These are phyloP conservation scores for Xanthostigma xanthostigma DNA, from an alignment of 2,888 invertebrate genomes.

Conservation along the genomic window DNA sequence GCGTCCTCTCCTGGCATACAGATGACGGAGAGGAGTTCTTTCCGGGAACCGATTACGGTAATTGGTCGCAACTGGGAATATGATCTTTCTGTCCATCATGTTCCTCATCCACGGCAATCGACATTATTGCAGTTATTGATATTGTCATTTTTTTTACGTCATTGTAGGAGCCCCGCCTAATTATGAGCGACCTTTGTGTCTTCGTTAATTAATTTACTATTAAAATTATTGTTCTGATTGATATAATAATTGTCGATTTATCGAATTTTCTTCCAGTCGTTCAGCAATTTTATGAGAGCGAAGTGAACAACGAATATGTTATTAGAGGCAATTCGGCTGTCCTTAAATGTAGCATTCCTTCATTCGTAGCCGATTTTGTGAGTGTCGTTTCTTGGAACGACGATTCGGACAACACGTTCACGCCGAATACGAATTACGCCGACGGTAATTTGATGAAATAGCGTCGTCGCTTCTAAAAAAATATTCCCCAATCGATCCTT, in stretches of 20 bases:
- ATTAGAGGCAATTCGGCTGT: constrained; percentile 79
- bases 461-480: no score
- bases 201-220: neutral
- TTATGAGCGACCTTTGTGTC: neutral
- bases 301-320: constrained; percentile 67
- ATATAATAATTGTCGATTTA: neutral
- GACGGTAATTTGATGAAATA: neutral
- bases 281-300: constrained; percentile 78
- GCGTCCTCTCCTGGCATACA: constrained; percentile 74
- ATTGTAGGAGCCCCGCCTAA: no score
- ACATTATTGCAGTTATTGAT: no score
- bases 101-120: no score
- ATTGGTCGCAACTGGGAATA: neutral
- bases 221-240: neutral
- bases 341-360: constrained; percentile 77
- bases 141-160: no score
- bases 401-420: constrained; percentile 39
- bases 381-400: constrained; percentile 63
- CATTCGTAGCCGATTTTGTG: constrained; percentile 83
- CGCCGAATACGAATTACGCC: constrained; percentile 41
- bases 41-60: constrained; percentile 47
- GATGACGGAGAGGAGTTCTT: constrained; percentile 60
- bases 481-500: constrained; percentile 12
- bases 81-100: no score
- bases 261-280: constrained; percentile 51